These are phyloP conservation scores for Hirudo medicinalis DNA, from an alignment of 1,140 invertebrate genomes.

Conservation along the genomic window DNA sequence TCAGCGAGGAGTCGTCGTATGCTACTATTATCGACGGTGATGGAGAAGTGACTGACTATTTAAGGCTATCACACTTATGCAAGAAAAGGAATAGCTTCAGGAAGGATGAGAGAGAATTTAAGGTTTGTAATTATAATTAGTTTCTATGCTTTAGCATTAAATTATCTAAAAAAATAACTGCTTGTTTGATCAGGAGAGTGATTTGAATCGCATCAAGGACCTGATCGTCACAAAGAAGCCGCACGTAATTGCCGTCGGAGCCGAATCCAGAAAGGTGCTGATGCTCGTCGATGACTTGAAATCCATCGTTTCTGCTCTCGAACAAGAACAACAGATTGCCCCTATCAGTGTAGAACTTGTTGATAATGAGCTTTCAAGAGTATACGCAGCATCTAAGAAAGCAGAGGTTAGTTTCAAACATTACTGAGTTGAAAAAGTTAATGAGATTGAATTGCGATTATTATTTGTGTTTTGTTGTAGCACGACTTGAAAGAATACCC, in stretches of 20 bases:
- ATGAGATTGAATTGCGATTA: too few relatives aligned
- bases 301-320: slow-evolving; percentile 54
- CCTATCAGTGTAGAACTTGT: slow-evolving; percentile 74
- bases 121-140: slow-evolving; percentile 40
- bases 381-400: slow-evolving; percentile 80
- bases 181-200: slow-evolving; percentile 38
- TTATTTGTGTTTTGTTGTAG: too few relatives aligned
- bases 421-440: not conserved
- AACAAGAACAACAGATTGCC: slow-evolving; percentile 75
- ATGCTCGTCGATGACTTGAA: slow-evolving; percentile 73
- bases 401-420: slow-evolving; percentile 48
- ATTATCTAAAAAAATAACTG: not conserved
- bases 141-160: not conserved
- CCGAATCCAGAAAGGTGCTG: slow-evolving; percentile 49
- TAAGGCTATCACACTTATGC: slow-evolving; percentile 69
- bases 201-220: slow-evolving; percentile 63
- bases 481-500: slow-evolving; percentile 82
- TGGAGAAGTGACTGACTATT: slow-evolving; percentile 78
- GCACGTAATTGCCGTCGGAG: slow-evolving; percentile 77
- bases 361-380: slow-evolving; percentile 72
- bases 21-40: slow-evolving; percentile 70
- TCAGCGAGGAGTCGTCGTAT: slow-evolving; percentile 66
- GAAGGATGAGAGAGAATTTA: slow-evolving; percentile 56
- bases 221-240: slow-evolving; percentile 83
- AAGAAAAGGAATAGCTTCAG: slow-evolving; percentile 64